Evolutionary conservation across 2,113 vertebrate genomes (phyloP), one percentile per base, ranked within the genome.

Genomic region (Brachirus orientalis): DNA sequence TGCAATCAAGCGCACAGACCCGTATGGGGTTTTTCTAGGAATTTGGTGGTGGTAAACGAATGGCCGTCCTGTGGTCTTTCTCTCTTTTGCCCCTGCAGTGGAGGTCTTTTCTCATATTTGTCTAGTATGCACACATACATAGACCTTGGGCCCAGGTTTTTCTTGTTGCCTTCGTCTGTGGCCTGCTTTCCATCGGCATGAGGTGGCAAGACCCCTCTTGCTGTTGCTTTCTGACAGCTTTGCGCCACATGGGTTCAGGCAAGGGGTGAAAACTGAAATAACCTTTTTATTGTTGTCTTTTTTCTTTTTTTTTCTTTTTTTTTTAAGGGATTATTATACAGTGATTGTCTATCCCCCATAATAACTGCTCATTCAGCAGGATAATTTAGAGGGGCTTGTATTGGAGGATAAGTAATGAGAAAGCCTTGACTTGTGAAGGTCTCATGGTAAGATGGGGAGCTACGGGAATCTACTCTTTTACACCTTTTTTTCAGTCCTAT

Each of bases 131-230:
- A 73, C 86, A 83, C 86, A 44, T 88, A 78, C 69, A 44, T 69
- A 63, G 81, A 57, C 76, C 75, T 67, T 19, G 33, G 51, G 53
- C 72, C 69, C 44, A 44, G 54, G 68, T 82, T 75, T 89, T 92
- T 89, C 75, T 80, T 91, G 73, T 92, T 90, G 86, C 86, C 79
- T 89, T 90, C 91, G 46, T 91, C 79, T 85, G 79, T 88, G 63
- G 85, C 82, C 75, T 83, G 86, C 76, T 72, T 87, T 86, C 75
- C 82, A 47, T 87, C 79, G 79, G 83, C 88, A 72, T 63, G 77
- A 90, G 78, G 80, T 82, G 84, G 73, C 77, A 68, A 83, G 69
- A 64, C 63, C 85, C 81, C 83, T 82, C 72, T 69, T 84, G 82
- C 62, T 81, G 74, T 83, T 87, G 73, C 86, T 80, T 87, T 85